phyloP scores from a whole-genome alignment of 1,140 invertebrate genomes.

The Caenorhabditis latens region DNA sequence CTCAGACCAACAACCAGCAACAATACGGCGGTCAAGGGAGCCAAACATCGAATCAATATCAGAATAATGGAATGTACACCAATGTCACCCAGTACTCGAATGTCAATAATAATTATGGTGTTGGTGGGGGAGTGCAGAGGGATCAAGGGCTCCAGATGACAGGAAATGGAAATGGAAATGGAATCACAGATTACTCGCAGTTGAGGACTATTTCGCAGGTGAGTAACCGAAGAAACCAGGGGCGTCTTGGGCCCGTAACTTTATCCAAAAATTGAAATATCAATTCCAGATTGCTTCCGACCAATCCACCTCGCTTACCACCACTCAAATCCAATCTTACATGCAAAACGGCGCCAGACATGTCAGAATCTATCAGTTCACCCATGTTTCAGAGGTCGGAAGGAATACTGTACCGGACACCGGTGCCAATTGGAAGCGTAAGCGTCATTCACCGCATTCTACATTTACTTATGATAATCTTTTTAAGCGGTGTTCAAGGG shows the following conservation, averaged over 20 bases:
- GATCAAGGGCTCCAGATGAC: not conserved
- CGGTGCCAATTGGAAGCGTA: conserved; percentile 59
- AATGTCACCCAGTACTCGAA: conserved; percentile 41
- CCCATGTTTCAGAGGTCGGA: conserved; percentile 59
- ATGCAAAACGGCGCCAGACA: conserved; percentile 56
- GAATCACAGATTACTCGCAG: conserved; percentile 20
- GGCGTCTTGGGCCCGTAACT: not conserved
- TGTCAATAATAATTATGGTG: conserved; percentile 5
- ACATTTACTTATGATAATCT: no score
- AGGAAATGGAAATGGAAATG: conserved; percentile 21
- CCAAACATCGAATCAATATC: conserved; percentile 7
- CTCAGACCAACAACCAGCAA: no score
- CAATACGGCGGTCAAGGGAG: not conserved
- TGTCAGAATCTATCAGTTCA: conserved; percentile 60
- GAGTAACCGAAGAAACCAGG: not conserved
- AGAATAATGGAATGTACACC: conserved; percentile 46
- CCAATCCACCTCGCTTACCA: conserved; percentile 32
- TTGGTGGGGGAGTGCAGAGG: not conserved
- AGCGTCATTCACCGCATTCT: not conserved
- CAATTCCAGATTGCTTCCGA: conserved; percentile 58
- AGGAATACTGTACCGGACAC: conserved; percentile 53
- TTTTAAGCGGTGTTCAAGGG: conserved; percentile 62
- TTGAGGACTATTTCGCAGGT: conserved; percentile 27
- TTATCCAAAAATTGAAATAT: no score
- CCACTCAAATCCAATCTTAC: conserved; percentile 57